Percentiles rank a stretch among this genome's conserved stretches.
Conservation (phyloP, 2,888 invertebrate genomes). For the Minunthozetes semirufus region DNA sequence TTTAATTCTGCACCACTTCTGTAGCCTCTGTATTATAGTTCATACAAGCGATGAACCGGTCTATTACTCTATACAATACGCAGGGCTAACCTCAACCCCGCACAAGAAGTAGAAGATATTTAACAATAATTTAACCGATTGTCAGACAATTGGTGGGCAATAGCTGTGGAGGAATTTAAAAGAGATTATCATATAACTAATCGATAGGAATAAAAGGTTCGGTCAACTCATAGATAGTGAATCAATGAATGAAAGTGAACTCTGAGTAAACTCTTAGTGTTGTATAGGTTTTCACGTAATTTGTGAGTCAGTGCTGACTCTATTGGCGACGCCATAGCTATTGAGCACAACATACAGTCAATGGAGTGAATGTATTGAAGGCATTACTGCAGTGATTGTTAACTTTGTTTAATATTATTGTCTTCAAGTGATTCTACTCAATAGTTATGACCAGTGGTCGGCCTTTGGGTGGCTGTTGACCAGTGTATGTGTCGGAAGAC, state of each 20-base stretch:
- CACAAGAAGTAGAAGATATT: background rate
- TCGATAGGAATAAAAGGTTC: too few species aligned
- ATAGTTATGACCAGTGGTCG: background rate
- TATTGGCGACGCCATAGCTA: background rate
- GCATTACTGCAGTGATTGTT: background rate
- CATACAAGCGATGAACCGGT: conserved; percentile 18
- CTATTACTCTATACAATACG: background rate
- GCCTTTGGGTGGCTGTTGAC: background rate
- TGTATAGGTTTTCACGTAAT: too few species aligned
- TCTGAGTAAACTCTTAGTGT: too few species aligned
- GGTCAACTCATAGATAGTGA: too few species aligned
- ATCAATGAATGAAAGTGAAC: too few species aligned
- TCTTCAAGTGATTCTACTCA: background rate
- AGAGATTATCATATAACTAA: too few species aligned
- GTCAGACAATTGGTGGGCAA: background rate
- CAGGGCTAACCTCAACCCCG: background rate
- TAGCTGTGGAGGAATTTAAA: background rate
- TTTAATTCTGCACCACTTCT: conserved; percentile 11
- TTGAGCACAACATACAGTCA: background rate
- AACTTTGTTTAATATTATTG: background rate
- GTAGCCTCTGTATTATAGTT: background rate
- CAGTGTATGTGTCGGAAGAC: background rate
- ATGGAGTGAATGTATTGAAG: background rate
- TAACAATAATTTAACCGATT: background rate
- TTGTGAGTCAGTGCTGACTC: too few species aligned